Percentiles rank a stretch among this genome's conserved stretches.
These are phyloP conservation scores for Achlya flavicornis DNA, from an alignment of 2,888 invertebrate species.

Conservation along the genomic window DNA sequence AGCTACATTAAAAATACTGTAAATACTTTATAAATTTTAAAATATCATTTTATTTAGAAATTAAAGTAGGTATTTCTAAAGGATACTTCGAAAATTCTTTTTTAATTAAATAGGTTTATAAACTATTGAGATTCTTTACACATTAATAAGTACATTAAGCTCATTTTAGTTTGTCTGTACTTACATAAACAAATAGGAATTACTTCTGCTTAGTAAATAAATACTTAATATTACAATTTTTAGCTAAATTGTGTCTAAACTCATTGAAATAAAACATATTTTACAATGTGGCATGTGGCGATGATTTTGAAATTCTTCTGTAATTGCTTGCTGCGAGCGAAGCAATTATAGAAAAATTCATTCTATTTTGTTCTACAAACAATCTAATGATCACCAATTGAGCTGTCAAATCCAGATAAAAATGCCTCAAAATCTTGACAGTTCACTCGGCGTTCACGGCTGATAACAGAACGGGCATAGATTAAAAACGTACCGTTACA, in stretches of 20 bases:
- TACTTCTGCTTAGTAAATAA: slow-evolving; percentile 19
- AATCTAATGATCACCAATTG: slow-evolving; percentile 1
- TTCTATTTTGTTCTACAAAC: neutral
- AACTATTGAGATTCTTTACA: too few relatives aligned
- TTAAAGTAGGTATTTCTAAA: too few relatives aligned
- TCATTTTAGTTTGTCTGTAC: too few relatives aligned
- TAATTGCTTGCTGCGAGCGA: neutral
- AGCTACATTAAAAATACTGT: too few relatives aligned
- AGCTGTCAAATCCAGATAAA: neutral
- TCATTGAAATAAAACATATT: slow-evolving; percentile 24
- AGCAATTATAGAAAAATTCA: neutral
- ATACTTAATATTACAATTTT: slow-evolving; percentile 25
- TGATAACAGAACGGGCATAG: slow-evolving; percentile 81
- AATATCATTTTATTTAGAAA: too few relatives aligned
- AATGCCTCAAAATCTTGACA: slow-evolving; percentile 28
- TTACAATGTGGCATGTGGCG: slow-evolving; percentile 25
- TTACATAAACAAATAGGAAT: too few relatives aligned
- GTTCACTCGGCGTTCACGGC: slow-evolving; percentile 48
- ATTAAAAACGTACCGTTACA: slow-evolving; percentile 79
- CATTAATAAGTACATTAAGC: too few relatives aligned
- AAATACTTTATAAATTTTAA: too few relatives aligned
- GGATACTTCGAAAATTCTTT: too few relatives aligned
- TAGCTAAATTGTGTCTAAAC: slow-evolving; percentile 25
- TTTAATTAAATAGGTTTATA: too few relatives aligned
- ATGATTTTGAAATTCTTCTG: neutral